Percentiles rank a stretch among this genome's conserved stretches.
Evolutionary conservation across 1,140 invertebrate genomes (phyloP).

Genomic region (Leptinotarsa undecemlineata): DNA sequence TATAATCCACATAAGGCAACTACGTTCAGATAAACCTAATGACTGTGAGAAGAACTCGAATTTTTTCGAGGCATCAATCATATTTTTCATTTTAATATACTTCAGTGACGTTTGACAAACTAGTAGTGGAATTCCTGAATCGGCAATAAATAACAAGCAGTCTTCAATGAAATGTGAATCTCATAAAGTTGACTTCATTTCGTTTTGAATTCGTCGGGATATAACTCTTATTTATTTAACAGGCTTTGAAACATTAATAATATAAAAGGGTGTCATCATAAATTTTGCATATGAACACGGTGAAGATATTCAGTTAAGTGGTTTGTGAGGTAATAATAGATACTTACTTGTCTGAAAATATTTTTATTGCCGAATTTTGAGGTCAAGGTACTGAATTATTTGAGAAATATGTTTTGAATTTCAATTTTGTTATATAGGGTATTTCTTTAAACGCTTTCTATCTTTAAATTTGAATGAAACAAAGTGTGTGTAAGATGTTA

Average conservation of each 20-base stretch:
- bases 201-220: not conserved
- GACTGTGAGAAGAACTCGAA: slow-evolving; percentile 2
- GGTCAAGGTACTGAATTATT: too few relatives aligned
- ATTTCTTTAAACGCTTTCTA: too few relatives aligned
- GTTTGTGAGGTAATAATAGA: not conserved
- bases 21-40: slow-evolving; percentile 6
- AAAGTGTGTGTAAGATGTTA: too few relatives aligned
- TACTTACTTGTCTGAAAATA: too few relatives aligned
- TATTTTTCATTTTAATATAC: slow-evolving; percentile 6
- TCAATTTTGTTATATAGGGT: too few relatives aligned
- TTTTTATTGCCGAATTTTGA: too few relatives aligned
- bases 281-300: not conserved
- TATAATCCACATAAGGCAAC: not conserved
- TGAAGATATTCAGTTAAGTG: not conserved
- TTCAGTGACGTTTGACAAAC: not conserved
- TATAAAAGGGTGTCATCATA: slow-evolving; percentile 5
- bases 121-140: slow-evolving; percentile 2
- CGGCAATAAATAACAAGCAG: slow-evolving; percentile 5
- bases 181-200: slow-evolving; percentile 8
- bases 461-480: too few relatives aligned
- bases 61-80: not conserved
- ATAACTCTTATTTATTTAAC: not conserved
- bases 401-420: too few relatives aligned
- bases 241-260: not conserved
- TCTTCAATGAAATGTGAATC: slow-evolving; percentile 3